phyloP scores from a whole-genome alignment of 2,113 vertebrate genomes.

The Neodontobutis hainanensis region DNA sequence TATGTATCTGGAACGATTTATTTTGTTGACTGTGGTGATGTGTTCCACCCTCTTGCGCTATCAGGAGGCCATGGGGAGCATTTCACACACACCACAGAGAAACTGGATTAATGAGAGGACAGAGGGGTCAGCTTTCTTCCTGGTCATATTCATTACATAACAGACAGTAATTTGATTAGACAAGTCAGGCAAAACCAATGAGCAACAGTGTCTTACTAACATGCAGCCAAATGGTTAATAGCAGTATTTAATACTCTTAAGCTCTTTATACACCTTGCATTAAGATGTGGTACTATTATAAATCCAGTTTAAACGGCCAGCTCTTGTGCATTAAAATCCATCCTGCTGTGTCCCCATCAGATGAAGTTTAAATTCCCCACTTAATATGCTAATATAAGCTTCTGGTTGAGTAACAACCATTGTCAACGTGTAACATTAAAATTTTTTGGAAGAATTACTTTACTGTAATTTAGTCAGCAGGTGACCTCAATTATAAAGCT shows the following conservation, averaged over 20 bases:
- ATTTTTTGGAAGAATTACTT: too few relatives aligned
- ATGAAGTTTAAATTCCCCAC: too few relatives aligned
- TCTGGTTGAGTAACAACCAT: too few relatives aligned
- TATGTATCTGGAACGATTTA: slow-evolving; percentile 15
- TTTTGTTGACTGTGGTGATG: slow-evolving; percentile 9
- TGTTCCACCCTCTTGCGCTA: not conserved
- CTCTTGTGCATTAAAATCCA: too few relatives aligned
- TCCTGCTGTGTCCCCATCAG: too few relatives aligned
- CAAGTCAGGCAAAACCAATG: slow-evolving; percentile 25
- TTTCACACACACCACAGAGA: slow-evolving; percentile 18
- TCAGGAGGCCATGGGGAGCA: not conserved
- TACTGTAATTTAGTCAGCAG: too few relatives aligned
- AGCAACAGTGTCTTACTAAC: not conserved
- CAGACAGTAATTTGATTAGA: slow-evolving; percentile 30
- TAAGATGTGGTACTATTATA: not conserved
- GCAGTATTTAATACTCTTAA: not conserved
- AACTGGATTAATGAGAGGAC: slow-evolving; percentile 35
- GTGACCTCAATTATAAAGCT: too few relatives aligned
- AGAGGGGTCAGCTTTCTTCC: slow-evolving; percentile 44
- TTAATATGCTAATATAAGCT: too few relatives aligned
- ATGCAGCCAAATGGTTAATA: slow-evolving; percentile 1
- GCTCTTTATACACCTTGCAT: not conserved
- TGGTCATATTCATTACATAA: slow-evolving; percentile 51
- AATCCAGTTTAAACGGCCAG: too few relatives aligned
- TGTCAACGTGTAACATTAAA: too few relatives aligned